Evolutionary conservation across 1,140 invertebrate genomes (phyloP).

Genomic region (Notospermus geniculatus): DNA sequence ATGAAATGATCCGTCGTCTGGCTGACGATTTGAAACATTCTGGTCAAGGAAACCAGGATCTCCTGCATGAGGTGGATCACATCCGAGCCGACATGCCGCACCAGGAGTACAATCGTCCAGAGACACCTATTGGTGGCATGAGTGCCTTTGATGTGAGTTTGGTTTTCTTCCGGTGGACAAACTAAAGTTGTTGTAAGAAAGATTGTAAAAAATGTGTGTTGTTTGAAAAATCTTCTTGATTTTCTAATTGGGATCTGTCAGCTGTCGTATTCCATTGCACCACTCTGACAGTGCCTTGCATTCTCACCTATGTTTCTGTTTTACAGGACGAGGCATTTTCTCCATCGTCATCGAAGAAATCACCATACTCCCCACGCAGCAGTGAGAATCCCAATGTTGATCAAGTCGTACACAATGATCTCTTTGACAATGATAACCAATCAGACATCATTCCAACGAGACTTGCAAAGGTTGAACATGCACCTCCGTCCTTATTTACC

Average conservation of each 20-base stretch:
- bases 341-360: neutral
- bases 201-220: no score
- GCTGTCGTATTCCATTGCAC: no score
- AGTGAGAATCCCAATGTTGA: neutral
- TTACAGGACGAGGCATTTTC: conserved; percentile 1
- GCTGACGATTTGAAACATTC: conserved; percentile 27
- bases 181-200: no score
- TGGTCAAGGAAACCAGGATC: conserved; percentile 17
- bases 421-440: neutral
- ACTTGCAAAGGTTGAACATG: neutral
- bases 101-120: conserved; percentile 32
- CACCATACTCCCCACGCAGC: neutral
- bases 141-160: no score
- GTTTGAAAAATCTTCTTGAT: no score
- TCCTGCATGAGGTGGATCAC: conserved; percentile 28
- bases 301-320: neutral
- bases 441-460: conserved; percentile 5
- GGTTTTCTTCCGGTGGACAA: no score
- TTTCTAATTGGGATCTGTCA: no score
- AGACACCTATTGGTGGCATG: conserved; percentile 3
- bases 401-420: neutral
- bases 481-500: neutral
- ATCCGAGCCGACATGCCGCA: conserved; percentile 23
- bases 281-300: no score
- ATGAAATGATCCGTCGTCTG: conserved; percentile 31